phyloP scores from a whole-genome alignment of 1,140 invertebrate genomes.

The Campodea augens region DNA sequence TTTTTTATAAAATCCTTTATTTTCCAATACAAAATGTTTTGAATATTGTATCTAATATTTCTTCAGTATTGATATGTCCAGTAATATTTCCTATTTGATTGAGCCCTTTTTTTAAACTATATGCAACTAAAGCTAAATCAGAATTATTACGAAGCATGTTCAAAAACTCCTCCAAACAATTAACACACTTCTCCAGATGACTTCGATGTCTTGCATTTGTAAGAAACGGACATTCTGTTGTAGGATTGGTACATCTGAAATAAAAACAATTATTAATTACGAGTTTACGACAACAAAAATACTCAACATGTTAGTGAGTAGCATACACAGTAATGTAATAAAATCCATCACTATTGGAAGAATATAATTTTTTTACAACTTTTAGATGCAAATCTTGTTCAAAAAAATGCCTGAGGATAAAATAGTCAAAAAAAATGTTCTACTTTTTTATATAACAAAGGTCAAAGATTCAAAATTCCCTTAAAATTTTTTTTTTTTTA shows the following conservation, averaged over 20 bases:
- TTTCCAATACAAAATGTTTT: slow-evolving; percentile 78
- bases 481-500: no score
- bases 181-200: slow-evolving; percentile 34
- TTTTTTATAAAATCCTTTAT: slow-evolving; percentile 28
- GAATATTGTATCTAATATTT: slow-evolving; percentile 67
- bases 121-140: slow-evolving; percentile 44
- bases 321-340: neutral
- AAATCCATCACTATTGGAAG: neutral
- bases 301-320: neutral
- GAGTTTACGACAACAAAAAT: neutral
- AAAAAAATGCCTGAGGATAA: neutral
- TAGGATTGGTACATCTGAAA: slow-evolving; percentile 41
- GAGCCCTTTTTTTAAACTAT: slow-evolving; percentile 42
- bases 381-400: neutral
- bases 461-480: no score
- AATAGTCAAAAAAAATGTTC: slow-evolving; percentile 5
- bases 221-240: slow-evolving; percentile 36
- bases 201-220: slow-evolving; percentile 40
- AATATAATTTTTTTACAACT: slow-evolving; percentile 3
- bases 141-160: slow-evolving; percentile 23
- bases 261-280: slow-evolving; percentile 3
- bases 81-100: slow-evolving; percentile 52
- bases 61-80: slow-evolving; percentile 49
- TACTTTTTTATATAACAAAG: no score
- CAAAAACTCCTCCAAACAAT: slow-evolving; percentile 31